phyloP scores from a whole-genome alignment of 2,113 vertebrate species.

The Azemiops feae region DNA sequence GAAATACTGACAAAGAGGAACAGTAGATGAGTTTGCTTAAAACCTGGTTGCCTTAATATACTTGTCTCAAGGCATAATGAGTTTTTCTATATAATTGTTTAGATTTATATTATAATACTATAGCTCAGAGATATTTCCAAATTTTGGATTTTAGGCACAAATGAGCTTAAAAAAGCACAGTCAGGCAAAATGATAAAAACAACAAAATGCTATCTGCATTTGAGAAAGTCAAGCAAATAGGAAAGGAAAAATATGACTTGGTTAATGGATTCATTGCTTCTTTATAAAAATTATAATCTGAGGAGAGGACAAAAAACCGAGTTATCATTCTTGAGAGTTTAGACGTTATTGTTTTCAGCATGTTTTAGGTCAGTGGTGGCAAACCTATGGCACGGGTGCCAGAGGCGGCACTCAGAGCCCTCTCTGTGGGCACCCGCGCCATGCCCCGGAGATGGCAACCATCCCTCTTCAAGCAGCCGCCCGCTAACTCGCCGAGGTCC shows the following conservation, averaged over 20 bases:
- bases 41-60: not conserved
- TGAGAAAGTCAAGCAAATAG: not conserved
- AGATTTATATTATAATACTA: not conserved
- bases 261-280: not conserved
- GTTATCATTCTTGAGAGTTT: not conserved
- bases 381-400: too few relatives aligned
- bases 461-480: too few relatives aligned
- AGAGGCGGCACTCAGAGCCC: too few relatives aligned
- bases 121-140: not conserved
- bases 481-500: too few relatives aligned
- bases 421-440: too few relatives aligned
- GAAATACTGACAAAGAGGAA: not conserved
- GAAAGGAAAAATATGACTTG: not conserved
- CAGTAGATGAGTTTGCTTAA: not conserved
- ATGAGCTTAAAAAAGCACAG: not conserved
- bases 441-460: too few relatives aligned
- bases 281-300: not conserved
- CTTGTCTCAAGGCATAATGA: not conserved
- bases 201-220: not conserved
- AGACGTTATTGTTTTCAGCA: not conserved
- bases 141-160: not conserved
- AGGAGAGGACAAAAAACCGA: not conserved
- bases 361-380: too few relatives aligned
- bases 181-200: not conserved
- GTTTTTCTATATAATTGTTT: not conserved